Evolutionary conservation across 2,888 invertebrate genomes (phyloP).

Genomic region (Spilarctia lutea): DNA sequence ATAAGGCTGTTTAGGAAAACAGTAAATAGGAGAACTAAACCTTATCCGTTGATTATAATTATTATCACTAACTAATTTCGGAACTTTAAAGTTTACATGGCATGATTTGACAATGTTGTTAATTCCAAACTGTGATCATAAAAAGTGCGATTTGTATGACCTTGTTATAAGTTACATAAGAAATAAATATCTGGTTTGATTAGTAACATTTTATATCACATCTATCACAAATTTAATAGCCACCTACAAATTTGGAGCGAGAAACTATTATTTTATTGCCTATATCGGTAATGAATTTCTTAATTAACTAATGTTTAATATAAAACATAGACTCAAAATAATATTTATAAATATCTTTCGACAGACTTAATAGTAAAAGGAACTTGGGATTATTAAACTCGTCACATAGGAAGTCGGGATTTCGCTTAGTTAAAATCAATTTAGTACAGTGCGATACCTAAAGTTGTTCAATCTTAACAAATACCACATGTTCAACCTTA

Average conservation of each 20-base stretch:
- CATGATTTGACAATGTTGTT: background rate
- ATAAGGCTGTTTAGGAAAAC: no score
- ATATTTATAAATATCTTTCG: slow-evolving; percentile 22
- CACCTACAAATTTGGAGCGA: no score
- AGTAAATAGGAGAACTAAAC: no score
- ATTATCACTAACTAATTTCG: no score
- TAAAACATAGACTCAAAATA: no score
- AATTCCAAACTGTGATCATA: background rate
- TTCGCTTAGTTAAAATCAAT: background rate
- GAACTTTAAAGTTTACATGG: no score
- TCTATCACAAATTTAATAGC: no score
- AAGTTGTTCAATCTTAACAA: background rate
- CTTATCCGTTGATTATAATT: no score
- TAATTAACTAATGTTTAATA: no score
- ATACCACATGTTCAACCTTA: background rate
- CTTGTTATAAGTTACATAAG: background rate
- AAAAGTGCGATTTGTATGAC: background rate
- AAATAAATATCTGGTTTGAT: background rate
- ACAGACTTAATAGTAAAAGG: slow-evolving; percentile 12
- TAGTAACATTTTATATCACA: background rate
- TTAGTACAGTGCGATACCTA: no score
- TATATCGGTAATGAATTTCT: no score
- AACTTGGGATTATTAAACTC: background rate
- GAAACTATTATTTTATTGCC: no score
- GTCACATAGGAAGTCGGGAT: background rate